These are phyloP conservation scores for Thamnophis elegans DNA, from an alignment of 2,797 vertebrate species.

Conservation along the genomic window DNA sequence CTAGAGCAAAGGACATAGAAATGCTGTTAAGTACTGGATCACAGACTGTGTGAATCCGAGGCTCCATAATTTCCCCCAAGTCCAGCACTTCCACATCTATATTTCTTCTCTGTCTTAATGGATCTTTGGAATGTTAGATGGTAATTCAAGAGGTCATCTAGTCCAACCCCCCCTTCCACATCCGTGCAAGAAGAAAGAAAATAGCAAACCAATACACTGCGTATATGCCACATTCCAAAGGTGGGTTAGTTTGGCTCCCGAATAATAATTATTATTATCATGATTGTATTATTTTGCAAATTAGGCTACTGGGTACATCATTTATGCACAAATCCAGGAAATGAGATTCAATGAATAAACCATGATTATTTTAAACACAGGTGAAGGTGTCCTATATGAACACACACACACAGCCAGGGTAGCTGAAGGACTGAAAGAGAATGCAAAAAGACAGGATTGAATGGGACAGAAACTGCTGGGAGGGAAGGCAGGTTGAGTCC, in stretches of 20 bases:
- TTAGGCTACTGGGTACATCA: neutral
- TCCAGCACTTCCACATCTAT: neutral
- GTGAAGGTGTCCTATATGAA: neutral
- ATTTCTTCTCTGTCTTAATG: neutral
- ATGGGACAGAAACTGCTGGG: neutral
- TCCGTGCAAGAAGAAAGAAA: neutral
- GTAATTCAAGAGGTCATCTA: neutral
- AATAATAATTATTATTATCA: neutral
- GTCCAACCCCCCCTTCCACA: neutral
- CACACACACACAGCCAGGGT: neutral
- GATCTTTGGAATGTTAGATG: neutral
- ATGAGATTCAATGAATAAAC: neutral
- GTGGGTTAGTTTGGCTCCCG: neutral
- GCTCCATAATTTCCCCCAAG: neutral
- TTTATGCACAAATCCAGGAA: neutral
- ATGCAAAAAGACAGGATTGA: neutral
- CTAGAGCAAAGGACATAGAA: neutral
- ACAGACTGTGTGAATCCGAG: neutral
- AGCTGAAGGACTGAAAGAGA: neutral
- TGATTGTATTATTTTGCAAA: neutral
- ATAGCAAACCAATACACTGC: neutral
- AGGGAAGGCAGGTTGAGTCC: neutral
- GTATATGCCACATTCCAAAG: neutral
- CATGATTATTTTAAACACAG: neutral
- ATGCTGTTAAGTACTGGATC: neutral